Percentiles rank a stretch among this genome's conserved stretches.
phyloP scores from a whole-genome alignment of 2,113 vertebrate genomes.

The Chaetodon auriga region DNA sequence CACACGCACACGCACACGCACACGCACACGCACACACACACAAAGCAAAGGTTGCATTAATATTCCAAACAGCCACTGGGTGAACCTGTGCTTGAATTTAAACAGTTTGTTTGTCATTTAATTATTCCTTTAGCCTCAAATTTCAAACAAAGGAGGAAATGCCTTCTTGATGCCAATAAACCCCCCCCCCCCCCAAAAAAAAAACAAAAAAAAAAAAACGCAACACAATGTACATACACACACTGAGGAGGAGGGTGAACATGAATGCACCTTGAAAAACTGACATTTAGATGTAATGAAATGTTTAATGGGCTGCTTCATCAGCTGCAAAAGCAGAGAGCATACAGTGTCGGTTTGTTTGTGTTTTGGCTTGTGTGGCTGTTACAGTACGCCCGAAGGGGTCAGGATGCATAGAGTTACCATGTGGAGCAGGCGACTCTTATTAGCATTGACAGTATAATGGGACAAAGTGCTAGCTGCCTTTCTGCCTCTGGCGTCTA shows the following conservation, averaged over 20 bases:
- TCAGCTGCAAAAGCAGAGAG: constrained; percentile 16
- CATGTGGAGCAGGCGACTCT: constrained; percentile 6
- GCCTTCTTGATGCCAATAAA: constrained; percentile 33
- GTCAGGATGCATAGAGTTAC: constrained; percentile 13
- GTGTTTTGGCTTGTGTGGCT: constrained; percentile 8
- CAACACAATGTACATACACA: constrained; percentile 23
- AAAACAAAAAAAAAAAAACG: not conserved
- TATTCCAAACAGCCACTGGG: constrained; percentile 63
- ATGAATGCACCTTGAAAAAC: constrained; percentile 8
- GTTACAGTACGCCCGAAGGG: constrained; percentile 7
- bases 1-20: constrained; percentile 16
- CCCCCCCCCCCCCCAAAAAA: not conserved
- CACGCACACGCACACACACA: not conserved
- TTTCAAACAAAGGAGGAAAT: constrained; percentile 56
- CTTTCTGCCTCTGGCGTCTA: constrained; percentile 48
- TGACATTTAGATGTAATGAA: constrained; percentile 39
- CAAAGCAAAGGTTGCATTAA: constrained; percentile 50
- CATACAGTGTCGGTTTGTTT: not conserved
- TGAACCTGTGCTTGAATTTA: constrained; percentile 49
- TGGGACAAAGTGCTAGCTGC: constrained; percentile 32
- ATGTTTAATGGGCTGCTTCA: constrained; percentile 34
- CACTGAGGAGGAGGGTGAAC: not conserved
- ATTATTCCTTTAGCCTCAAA: constrained; percentile 52
- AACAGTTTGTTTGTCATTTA: constrained; percentile 57
- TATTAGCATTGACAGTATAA: constrained; percentile 58